Base-by-base conservation (phyloP, 2,113 vertebrate genomes). In the Microcebus murinus region DNA sequence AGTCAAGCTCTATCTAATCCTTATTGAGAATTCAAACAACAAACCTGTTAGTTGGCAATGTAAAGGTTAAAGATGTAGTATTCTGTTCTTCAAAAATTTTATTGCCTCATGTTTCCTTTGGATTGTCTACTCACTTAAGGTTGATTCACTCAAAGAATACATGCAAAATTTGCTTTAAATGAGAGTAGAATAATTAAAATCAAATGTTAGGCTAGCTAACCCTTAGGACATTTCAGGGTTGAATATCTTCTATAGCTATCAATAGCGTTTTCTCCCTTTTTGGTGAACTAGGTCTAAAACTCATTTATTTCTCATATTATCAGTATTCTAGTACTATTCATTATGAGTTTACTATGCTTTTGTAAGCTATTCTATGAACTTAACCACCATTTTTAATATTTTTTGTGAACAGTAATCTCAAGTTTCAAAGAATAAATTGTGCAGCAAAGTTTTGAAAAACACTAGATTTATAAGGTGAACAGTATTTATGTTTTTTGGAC, bases 1-100 rank as follows among this genome's bases (percentile, higher is more conserved):
- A 97, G 31, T 55, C 96, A 70, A 52, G 34, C 18, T 96, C 42
- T 93, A n/a, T 93, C 39, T 96, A 25, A 36, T 61, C 18, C 29
- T 77, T 94, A 76, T 50, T 90, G 42, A 87, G 34, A 79, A 55
- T 80, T 84, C 34, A 96, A 55, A 95, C 50, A 94, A 52, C 50
- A 93, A 77, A 48, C 9, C 59, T 95, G 59, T 89, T 81, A 76
- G 39, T 59, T 92, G 80, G 34, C 45, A 86, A 94, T 91, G 52
- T 87, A 87, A 86, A 89, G 85, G 42, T 96, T 80, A 85, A 90
- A 87, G 23, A 36, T 59, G 59, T 15, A 36, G 57, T 87, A 84
- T 84, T 83, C 31, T 95, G n/a, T 91, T 93, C 13, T 81, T 92
- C 27, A 74, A 42, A 93, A 83, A 36, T 89, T 77, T 76, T 52